These are phyloP conservation scores for Melanaphis sacchari DNA, from an alignment of 1,140 invertebrate species.

Conservation along the genomic window DNA sequence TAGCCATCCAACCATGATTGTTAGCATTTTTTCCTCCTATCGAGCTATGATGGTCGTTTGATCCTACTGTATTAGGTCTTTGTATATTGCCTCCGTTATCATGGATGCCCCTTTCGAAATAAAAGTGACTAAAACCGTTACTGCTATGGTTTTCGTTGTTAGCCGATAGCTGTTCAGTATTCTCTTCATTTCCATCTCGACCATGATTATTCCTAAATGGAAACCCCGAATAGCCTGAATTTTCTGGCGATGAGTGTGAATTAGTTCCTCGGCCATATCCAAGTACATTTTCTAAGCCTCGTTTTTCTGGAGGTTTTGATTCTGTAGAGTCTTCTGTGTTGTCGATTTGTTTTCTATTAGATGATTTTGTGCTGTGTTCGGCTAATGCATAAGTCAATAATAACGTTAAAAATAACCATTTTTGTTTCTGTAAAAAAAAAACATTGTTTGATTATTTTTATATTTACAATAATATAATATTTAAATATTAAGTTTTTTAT, in stretches of 20 bases:
- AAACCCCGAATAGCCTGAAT: background rate
- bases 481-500: background rate
- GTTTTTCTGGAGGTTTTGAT: slow-evolving; percentile 72
- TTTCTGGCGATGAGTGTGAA: background rate
- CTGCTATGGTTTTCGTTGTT: background rate
- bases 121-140: slow-evolving; percentile 30
- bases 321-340: slow-evolving; percentile 60
- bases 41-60: background rate
- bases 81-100: background rate
- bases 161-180: background rate
- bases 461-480: background rate
- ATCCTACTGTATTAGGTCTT: background rate
- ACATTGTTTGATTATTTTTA: background rate
- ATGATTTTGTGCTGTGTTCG: background rate
- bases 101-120: background rate
- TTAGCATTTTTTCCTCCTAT: background rate
- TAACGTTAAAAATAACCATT: slow-evolving; percentile 50
- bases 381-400: slow-evolving; percentile 24
- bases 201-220: background rate
- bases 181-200: background rate
- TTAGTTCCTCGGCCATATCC: slow-evolving; percentile 41
- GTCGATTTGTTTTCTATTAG: background rate
- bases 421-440: slow-evolving; percentile 41
- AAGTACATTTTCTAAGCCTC: slow-evolving; percentile 68
- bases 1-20: slow-evolving; percentile 26